Base-by-base conservation (phyloP, 2,888 invertebrate genomes). In the Augochlorella aurata region DNA sequence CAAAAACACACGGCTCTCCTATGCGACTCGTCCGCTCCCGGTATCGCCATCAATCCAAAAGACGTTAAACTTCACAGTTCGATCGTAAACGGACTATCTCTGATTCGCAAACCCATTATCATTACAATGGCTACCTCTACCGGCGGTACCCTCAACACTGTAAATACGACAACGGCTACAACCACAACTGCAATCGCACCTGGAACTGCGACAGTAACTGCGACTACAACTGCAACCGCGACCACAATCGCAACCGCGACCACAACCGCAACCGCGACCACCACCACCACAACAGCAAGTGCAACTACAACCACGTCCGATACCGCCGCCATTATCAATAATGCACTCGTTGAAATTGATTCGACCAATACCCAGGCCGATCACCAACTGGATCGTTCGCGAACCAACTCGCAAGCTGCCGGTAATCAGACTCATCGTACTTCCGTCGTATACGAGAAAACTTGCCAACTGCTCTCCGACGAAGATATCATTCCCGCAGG, bases 1-100 rank as follows among this genome's bases (percentile, higher is more conserved):
- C 95, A 95, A 91, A 95, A 95, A 89, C 96, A 95, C 92, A 95
- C 95, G 12, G 95, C 95, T 0, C 91, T 95, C 66, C 94, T 95
- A 21, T 95, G 95, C 78, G 94, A 95, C 83, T 94, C 95, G 75
- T 94, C 95, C 7, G 94, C 95, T 45, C 94, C 95, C 0, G 94
- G 94, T 1, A 94, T 94, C 58, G 94, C 95, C 45, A 95, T 95
- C 85, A 95, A 95, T 90, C 95, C 95, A 94, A 95, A 95, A 88
- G 95, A 95, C 88, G 94, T 95, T 89, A 95, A 95, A 91, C 94
- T 94, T 89, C 94, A 95, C 1, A 95, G 95, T 21, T 95, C 95
- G 0, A 95, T 95, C 82, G 94, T 72, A 12, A 95, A 95, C 87
- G 95, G 95, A 0, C 90, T 95, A 76, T 94, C 95, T 5, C 50